Evolutionary conservation across 2,888 invertebrate genomes (phyloP), one percentile per base, ranked within the genome.

Genomic region (Chesias legatella): DNA sequence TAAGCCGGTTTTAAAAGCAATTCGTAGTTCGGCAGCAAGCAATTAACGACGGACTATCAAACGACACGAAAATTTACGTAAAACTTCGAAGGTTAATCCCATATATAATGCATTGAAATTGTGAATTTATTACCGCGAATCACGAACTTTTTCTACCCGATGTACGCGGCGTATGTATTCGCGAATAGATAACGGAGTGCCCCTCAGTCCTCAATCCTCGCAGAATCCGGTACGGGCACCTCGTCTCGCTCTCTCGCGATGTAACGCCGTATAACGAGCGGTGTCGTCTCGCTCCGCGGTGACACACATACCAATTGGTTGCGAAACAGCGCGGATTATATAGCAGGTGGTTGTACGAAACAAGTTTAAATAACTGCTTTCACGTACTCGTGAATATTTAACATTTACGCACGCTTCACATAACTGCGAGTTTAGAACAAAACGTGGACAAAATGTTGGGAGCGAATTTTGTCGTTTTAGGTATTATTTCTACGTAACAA

Each of bases 271-370:
- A 58, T 17, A 2, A 17, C 3, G 13, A 5, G 13, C 13, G 13
- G 2, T 17, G 13, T 17, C n/a, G 47, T 81, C 79, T 53, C 74
- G 25, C 53, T 81, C 67, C 22, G 54, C 73, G 67, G 63, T 86
- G 88, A 85, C 88, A 88, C 80, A 86, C 79, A 85, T 86, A 84
- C 82, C 73, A 73, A 67, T 66, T 60, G 69, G 75, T 88, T 86
- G 88, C 85, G 86, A 88, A 88, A 88, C 79, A 80, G 60, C 83
- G 85, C 88, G 82, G 86, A 88, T 86, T 86, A 86, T 82, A 84
- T 82, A 81, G 83, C 88, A 86, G 83, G 88, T 88, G 85, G 82
- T 85, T 80, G 82, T 77, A 76, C 76, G 73, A 79, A 86, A 86
- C 84, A 70, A 78, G 84, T 86, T 86, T 77, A 80, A 80, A 78